Base-by-base conservation (phyloP, 2,113 vertebrate genomes). In the Galemys pyrenaicus region DNA sequence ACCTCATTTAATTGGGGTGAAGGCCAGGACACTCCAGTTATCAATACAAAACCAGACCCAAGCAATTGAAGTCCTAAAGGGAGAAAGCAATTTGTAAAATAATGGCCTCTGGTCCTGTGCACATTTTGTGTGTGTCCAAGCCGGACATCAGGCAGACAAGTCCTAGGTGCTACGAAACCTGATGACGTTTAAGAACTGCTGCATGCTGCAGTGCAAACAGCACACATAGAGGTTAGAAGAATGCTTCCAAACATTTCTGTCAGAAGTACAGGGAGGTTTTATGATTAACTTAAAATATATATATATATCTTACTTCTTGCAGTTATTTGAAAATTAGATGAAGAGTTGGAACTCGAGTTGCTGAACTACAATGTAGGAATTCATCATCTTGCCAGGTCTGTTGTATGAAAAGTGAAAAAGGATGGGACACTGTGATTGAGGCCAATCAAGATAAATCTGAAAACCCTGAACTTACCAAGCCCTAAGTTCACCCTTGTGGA, bases 291-390 rank as follows among this genome's bases (percentile, higher is more conserved):
- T 89, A 24, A 17, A 62, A n/a, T n/a, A n/a, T 64, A 54, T 58
- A 54, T 77, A 70, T 11, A 2, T 4, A 2, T 70, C 41, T 89
- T 56, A 51, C 58, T 73, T 83, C 17, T 92, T 75, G 3, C 2
- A 84, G 26, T 65, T 60, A n/a, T 73, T 92, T 92, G 37, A 73
- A 92, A 92, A 49, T 94, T 77, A 49, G 30, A 80, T 44, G 4
- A 75, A 83, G 19, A 65, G 32, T 51, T 89, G 46, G 6, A 78
- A 78, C 46, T 87, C 9, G 26, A 89, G 44, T 65, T 82, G 24
- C 74, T 77, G 70, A 82, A 37, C 24, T 35, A 67, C 20, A 78
- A 13, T 67, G 4, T 41, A 92, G 79, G 19, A 78, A 60, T 30
- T 73, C 15, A n/a, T 5, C 73, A 20, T 9, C 32, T 62, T 68